Evolutionary conservation across 2,888 invertebrate genomes (phyloP).

Genomic region (Tiphia femorata): DNA sequence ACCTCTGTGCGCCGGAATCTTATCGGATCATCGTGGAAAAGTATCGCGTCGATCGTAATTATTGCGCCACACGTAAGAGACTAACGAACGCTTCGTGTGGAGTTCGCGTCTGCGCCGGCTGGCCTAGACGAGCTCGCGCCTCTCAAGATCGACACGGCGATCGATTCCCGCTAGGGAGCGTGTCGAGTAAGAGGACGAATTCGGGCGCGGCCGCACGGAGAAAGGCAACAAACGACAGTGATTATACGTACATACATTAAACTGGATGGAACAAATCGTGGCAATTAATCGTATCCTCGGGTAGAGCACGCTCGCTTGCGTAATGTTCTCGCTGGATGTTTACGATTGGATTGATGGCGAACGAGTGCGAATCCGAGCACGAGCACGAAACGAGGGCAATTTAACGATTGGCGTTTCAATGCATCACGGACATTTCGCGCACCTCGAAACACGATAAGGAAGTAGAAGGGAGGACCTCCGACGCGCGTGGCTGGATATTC

Average conservation of each 20-base stretch:
- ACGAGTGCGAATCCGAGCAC: no score
- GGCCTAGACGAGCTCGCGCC: slow-evolving; percentile 21
- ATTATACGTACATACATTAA: slow-evolving; percentile 33
- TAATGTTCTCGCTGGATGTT: slow-evolving; percentile 14
- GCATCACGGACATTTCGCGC: no score
- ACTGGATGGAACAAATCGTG: slow-evolving; percentile 36
- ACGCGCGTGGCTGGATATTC: no score
- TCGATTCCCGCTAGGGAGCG: slow-evolving; percentile 26
- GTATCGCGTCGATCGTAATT: slow-evolving; percentile 51
- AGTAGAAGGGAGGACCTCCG: no score
- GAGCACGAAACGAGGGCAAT: no score
- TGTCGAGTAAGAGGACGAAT: slow-evolving; percentile 30
- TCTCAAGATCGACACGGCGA: slow-evolving; percentile 34
- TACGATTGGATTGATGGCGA: slow-evolving; percentile 8
- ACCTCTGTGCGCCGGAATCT: slow-evolving; percentile 52
- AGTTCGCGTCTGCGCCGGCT: slow-evolving; percentile 4
- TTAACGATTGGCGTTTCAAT: no score
- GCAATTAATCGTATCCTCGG: slow-evolving; percentile 35
- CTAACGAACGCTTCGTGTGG: slow-evolving; percentile 31
- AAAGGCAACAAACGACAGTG: slow-evolving; percentile 40
- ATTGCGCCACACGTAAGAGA: slow-evolving; percentile 39
- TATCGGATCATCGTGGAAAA: slow-evolving; percentile 47
- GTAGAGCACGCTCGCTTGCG: slow-evolving; percentile 17
- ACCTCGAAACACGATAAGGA: no score
- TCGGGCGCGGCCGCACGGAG: slow-evolving; percentile 36